Percentiles rank a stretch among this genome's conserved stretches.
These are phyloP conservation scores for Alosa sapidissima DNA, from an alignment of 2,797 vertebrate genomes.

Conservation along the genomic window DNA sequence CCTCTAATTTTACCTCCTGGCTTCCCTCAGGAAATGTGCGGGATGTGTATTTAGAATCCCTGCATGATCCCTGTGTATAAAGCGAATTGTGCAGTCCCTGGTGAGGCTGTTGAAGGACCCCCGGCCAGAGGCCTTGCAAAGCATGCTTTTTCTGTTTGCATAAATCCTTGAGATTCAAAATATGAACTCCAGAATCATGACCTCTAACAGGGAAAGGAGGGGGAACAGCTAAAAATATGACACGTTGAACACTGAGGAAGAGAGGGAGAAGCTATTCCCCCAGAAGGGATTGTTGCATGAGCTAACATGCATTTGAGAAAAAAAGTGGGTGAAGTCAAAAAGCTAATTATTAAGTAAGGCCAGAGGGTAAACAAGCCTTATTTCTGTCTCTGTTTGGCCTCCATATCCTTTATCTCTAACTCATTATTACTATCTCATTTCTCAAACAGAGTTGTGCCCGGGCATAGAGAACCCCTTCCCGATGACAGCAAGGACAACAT, in stretches of 20 bases:
- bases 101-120: neutral
- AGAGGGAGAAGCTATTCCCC: slow-evolving; percentile 6
- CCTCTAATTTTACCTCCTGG: slow-evolving; percentile 4
- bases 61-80: neutral
- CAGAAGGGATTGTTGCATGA: slow-evolving; percentile 25
- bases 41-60: neutral
- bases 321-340: neutral
- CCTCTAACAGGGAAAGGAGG: neutral
- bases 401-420: slow-evolving; percentile 41
- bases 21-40: neutral
- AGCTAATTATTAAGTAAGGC: slow-evolving; percentile 24
- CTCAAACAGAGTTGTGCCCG: slow-evolving; percentile 53
- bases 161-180: slow-evolving; percentile 14
- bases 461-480: slow-evolving; percentile 89
- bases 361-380: neutral
- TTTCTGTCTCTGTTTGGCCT: slow-evolving; percentile 1
- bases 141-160: neutral
- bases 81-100: neutral
- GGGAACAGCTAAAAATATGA: slow-evolving; percentile 27
- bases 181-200: neutral
- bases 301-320: neutral
- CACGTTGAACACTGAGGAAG: neutral
- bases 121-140: neutral
- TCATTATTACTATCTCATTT: slow-evolving; percentile 35
- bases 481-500: slow-evolving; percentile 96